A percentile compares a stretch with the other conserved stretches of the same genome.
Evolutionary conservation across 2,888 invertebrate genomes (phyloP).

Genomic region (Tiphia femorata): DNA sequence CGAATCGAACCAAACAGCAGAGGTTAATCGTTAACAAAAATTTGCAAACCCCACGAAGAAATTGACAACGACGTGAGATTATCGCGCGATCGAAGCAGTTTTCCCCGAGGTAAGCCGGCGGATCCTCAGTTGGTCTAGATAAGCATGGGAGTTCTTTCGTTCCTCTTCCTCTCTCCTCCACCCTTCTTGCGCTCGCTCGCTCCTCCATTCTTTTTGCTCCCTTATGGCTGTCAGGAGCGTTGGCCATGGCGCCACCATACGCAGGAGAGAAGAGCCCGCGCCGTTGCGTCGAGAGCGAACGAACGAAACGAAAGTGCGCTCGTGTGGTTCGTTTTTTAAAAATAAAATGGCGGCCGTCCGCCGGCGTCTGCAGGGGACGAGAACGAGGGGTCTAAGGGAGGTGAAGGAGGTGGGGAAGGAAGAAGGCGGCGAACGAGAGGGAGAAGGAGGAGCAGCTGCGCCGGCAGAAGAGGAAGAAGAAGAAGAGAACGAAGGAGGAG

Average conservation of each 20-base stretch:
- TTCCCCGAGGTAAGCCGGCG: constrained; percentile 19
- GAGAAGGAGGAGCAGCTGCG: constrained; percentile 21
- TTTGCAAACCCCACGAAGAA: no score
- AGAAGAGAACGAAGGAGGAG: constrained; percentile 1
- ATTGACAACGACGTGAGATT: no score
- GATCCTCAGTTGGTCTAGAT: constrained; percentile 23
- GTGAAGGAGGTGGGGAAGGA: constrained; percentile 13
- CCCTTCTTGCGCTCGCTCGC: constrained; percentile 10
- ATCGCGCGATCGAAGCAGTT: constrained; percentile 18
- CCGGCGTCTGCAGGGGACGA: constrained; percentile 42
- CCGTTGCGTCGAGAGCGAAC: constrained; percentile 34
- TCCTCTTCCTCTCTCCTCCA: constrained; percentile 4
- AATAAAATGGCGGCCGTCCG: constrained; percentile 65
- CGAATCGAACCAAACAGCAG: no score
- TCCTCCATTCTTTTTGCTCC: constrained; percentile 31
- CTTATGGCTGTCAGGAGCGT: constrained; percentile 55
- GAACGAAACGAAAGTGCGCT: constrained; percentile 53
- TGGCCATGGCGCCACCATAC: constrained; percentile 62
- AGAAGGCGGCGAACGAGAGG: constrained; percentile 10
- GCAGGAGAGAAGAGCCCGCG: constrained; percentile 38
- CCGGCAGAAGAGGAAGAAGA: constrained; percentile 4
- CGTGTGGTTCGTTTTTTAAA: constrained; percentile 57
- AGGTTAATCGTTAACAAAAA: no score
- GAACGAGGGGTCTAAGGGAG: constrained; percentile 20
- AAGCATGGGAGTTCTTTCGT: constrained; percentile 26